phyloP scores from a whole-genome alignment of 2,888 invertebrate species.

The Dryobotodes eremita region DNA sequence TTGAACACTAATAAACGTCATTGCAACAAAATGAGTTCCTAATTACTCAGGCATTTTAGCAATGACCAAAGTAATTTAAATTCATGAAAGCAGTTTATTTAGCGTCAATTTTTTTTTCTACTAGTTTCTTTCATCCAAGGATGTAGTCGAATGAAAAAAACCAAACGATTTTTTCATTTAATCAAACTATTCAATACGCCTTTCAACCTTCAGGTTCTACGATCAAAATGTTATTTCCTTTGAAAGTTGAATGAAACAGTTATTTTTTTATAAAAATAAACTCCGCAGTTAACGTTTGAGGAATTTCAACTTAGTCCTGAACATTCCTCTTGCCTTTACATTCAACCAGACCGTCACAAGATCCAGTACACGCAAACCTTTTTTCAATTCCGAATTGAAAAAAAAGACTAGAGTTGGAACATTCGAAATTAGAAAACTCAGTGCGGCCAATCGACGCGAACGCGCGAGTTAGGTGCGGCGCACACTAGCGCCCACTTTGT shows the following conservation, averaged over 20 bases:
- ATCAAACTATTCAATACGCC: slow-evolving; percentile 21
- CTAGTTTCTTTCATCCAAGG: neutral
- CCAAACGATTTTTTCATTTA: slow-evolving; percentile 24
- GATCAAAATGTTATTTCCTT: slow-evolving; percentile 43
- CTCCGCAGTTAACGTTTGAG: slow-evolving; percentile 30
- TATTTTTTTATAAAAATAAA: slow-evolving; percentile 43
- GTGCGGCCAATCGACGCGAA: slow-evolving; percentile 69
- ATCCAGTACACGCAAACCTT: slow-evolving; percentile 60
- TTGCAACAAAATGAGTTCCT: neutral
- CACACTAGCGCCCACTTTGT: slow-evolving; percentile 77
- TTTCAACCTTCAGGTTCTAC: slow-evolving; percentile 7
- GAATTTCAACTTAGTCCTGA: slow-evolving; percentile 12
- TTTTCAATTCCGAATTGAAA: slow-evolving; percentile 66
- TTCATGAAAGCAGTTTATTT: slow-evolving; percentile 9
- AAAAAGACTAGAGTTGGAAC: slow-evolving; percentile 60
- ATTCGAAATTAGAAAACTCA: slow-evolving; percentile 74
- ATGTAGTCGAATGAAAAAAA: neutral
- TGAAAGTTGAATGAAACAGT: slow-evolving; percentile 32
- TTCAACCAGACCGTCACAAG: slow-evolving; percentile 53
- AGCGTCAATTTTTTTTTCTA: neutral
- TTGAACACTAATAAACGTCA: neutral
- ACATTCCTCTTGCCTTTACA: slow-evolving; percentile 40
- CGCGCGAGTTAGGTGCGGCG: slow-evolving; percentile 74
- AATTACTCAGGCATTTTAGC: neutral
- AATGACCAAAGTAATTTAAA: neutral